Evolutionary conservation across 2,888 invertebrate species (phyloP), one percentile per base, ranked within the genome.

Genomic region (Choristoneura rosaceana): DNA sequence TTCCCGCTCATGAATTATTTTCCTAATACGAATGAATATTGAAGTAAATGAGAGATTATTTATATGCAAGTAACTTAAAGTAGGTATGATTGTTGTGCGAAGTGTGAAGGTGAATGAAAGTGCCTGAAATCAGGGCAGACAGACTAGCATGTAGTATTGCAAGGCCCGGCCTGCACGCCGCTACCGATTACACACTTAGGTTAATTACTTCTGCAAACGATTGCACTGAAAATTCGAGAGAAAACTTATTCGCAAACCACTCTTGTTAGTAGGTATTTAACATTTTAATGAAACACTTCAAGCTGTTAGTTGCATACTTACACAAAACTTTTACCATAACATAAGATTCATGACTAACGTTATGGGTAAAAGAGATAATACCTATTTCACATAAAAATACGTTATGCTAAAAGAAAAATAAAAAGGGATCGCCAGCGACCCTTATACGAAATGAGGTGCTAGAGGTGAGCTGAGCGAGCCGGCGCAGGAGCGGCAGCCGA

Each of bases 371-470:
- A 82, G 84, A 83, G 81, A 85, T 84, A 87, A 86, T 86, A 86
- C 82, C 83, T 88, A 87, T 87, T 83, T 88, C 84, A 89, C 79
- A 87, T 86, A 87, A 87, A 89, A 87, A 86, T 85, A 90, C 85
- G 87, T 88, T 92, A 92, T 81, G 86, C 91, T 92, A 92, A 89
- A 90, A 88, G 93, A 89, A 91, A 90, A 91, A 87, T 78, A 86
- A 90, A 91, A 69, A 85, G 76, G 86, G 92, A 92, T 94, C 93
- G 93, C 94, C 94, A 90, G 94, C 94, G 92, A 94, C 86, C 93
- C 87, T 85, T 84, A 83, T 83, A 88, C 87, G 87, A 91, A 89
- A 92, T 92, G 92, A 92, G 92, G 92, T 92, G 93, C 90, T 87
- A 85, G 84, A 88, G 89, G 90, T 89, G 69, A 34, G 73, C 59